phyloP scores from a whole-genome alignment of 2,113 vertebrate genomes.

The Larimichthys polyactis region DNA sequence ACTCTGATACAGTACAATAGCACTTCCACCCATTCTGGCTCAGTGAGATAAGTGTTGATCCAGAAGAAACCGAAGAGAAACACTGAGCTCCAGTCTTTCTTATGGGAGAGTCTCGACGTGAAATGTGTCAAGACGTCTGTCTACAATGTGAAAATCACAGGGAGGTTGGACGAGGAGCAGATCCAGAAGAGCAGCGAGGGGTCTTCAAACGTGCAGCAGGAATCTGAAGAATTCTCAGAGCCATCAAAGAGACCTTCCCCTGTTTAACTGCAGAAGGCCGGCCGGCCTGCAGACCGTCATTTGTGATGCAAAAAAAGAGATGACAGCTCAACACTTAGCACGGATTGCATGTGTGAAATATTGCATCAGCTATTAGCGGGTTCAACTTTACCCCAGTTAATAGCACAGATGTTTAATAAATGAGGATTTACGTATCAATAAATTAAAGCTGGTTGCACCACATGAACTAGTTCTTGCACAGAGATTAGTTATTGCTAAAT shows the following conservation, averaged over 20 bases:
- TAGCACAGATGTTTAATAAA: neutral
- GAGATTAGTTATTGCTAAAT: neutral
- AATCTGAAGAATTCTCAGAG: slow-evolving; percentile 70
- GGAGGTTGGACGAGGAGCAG: neutral
- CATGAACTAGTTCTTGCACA: neutral
- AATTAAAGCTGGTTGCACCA: neutral
- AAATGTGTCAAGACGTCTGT: slow-evolving; percentile 1
- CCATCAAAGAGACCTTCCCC: slow-evolving; percentile 42
- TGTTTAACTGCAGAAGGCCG: slow-evolving; percentile 60
- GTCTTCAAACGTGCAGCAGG: slow-evolving; percentile 25
- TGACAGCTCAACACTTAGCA: neutral
- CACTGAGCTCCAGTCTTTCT: neutral
- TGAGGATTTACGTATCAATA: neutral
- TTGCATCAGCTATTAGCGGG: neutral
- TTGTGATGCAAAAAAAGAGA: slow-evolving; percentile 5
- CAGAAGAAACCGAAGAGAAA: slow-evolving; percentile 5
- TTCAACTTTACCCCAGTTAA: neutral
- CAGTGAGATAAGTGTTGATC: slow-evolving; percentile 10
- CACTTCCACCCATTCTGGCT: slow-evolving; percentile 32
- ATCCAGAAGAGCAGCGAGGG: slow-evolving; percentile 7
- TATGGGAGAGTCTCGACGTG: slow-evolving; percentile 11
- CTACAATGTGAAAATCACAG: neutral
- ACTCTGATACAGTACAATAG: slow-evolving; percentile 16
- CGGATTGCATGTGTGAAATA: neutral
- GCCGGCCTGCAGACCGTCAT: slow-evolving; percentile 54